A percentile compares a stretch with the other conserved stretches of the same genome.
Conservation (phyloP, 2,797 vertebrate genomes). For the Hafferia zeledoni region DNA sequence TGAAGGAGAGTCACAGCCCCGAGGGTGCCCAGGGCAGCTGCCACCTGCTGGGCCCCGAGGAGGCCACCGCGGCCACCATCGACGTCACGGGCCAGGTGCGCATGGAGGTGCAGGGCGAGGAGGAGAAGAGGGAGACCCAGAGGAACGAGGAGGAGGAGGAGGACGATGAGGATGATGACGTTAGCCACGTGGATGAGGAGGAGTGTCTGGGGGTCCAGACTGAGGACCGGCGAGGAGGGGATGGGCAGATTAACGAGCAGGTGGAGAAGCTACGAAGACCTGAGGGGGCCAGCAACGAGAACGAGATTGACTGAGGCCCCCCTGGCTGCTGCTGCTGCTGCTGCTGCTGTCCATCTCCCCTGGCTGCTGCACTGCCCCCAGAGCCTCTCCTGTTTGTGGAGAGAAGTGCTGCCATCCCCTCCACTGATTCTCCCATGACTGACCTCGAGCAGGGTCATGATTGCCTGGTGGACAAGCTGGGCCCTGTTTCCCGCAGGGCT, state of each 20-base stretch:
- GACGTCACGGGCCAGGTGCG: constrained; percentile 89
- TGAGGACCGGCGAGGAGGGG: constrained; percentile 91
- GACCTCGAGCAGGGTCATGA: constrained; percentile 20
- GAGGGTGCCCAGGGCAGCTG: constrained; percentile 82
- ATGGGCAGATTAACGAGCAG: constrained; percentile 96
- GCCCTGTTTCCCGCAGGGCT: constrained; percentile 19
- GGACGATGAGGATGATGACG: constrained; percentile 84
- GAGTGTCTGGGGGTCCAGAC: constrained; percentile 87
- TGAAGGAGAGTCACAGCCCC: constrained; percentile 88
- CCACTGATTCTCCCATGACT: constrained; percentile 23
- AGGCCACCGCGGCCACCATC: constrained; percentile 69
- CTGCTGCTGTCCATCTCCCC: background rate
- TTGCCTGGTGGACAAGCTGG: constrained; percentile 10
- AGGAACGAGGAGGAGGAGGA: constrained; percentile 81
- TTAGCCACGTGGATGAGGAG: constrained; percentile 82
- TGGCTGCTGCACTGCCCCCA: background rate
- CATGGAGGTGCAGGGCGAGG: constrained; percentile 94
- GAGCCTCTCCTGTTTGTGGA: constrained; percentile 49
- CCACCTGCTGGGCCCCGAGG: constrained; percentile 78
- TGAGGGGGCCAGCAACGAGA: constrained; percentile 94
- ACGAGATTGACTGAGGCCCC: constrained; percentile 87
- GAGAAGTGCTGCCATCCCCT: constrained; percentile 18
- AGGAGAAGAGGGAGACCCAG: constrained; percentile 82
- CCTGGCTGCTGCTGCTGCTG: background rate
- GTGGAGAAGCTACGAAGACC: constrained; percentile 95